phyloP scores from a whole-genome alignment of 2,888 invertebrate species.

The Acleris literana region DNA sequence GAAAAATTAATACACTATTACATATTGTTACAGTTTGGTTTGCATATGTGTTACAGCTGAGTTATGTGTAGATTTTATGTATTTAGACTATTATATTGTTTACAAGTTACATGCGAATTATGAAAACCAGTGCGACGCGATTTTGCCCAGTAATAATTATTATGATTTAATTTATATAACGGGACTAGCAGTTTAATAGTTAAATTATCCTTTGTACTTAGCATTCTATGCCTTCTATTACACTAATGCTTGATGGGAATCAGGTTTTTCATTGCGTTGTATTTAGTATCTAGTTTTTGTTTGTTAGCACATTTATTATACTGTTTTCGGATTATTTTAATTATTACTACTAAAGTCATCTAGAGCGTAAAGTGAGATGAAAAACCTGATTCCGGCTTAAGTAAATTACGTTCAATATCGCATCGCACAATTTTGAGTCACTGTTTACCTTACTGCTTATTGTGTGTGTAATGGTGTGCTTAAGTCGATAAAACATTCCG shows the following conservation, averaged over 20 bases:
- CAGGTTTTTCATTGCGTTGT: conserved; percentile 63
- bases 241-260: conserved; percentile 77
- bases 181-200: conserved; percentile 78
- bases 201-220: conserved; percentile 82
- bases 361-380: conserved; percentile 42
- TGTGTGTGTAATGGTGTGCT: conserved; percentile 71
- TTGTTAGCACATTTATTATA: conserved; percentile 35
- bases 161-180: conserved; percentile 60
- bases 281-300: conserved; percentile 35
- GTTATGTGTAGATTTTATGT: conserved; percentile 77
- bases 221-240: conserved; percentile 78
- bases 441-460: conserved; percentile 80
- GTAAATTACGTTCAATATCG: conserved; percentile 70
- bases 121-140: conserved; percentile 83
- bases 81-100: conserved; percentile 78
- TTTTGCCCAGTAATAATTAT: conserved; percentile 63
- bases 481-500: conserved; percentile 79
- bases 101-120: conserved; percentile 77
- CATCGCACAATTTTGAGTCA: conserved; percentile 73
- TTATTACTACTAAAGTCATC: conserved; percentile 36
- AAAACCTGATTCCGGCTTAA: conserved; percentile 69
- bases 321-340: conserved; percentile 37
- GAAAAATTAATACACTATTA: conserved; percentile 81
- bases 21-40: conserved; percentile 82
- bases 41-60: conserved; percentile 82